These are phyloP conservation scores for Nomada fabriciana DNA, from an alignment of 2,888 invertebrate genomes.

Conservation along the genomic window DNA sequence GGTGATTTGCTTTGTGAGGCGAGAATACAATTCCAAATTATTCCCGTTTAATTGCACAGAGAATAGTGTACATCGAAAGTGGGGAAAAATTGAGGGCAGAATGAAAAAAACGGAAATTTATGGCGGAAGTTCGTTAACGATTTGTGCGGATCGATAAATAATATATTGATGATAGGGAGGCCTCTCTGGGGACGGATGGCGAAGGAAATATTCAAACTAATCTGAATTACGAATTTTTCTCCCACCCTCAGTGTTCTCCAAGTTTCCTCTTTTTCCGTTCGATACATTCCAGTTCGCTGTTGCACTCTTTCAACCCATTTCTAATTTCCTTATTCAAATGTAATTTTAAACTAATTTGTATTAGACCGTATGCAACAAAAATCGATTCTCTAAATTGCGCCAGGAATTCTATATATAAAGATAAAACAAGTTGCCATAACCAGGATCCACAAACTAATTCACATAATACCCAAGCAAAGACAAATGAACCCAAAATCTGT, in stretches of 20 bases:
- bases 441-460: too few species aligned
- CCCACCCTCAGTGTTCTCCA: background rate
- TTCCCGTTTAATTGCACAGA: constrained; percentile 37
- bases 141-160: constrained; percentile 38
- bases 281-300: background rate
- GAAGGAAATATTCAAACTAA: constrained; percentile 28
- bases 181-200: constrained; percentile 9
- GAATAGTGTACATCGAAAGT: background rate
- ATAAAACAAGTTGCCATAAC: too few species aligned
- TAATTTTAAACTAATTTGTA: too few species aligned
- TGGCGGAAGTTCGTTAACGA: constrained; percentile 54
- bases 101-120: constrained; percentile 4
- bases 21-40: constrained; percentile 38
- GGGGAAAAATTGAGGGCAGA: background rate
- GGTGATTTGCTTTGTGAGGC: constrained; percentile 29
- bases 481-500: background rate
- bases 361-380: too few species aligned
- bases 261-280: background rate
- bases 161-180: constrained; percentile 49
- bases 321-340: too few species aligned
- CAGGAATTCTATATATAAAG: background rate
- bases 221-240: background rate
- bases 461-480: too few species aligned
- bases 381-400: background rate
- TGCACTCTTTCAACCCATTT: too few species aligned